Evolutionary conservation across 1,140 invertebrate genomes (phyloP).

Genomic region (Chelonus insularis): DNA sequence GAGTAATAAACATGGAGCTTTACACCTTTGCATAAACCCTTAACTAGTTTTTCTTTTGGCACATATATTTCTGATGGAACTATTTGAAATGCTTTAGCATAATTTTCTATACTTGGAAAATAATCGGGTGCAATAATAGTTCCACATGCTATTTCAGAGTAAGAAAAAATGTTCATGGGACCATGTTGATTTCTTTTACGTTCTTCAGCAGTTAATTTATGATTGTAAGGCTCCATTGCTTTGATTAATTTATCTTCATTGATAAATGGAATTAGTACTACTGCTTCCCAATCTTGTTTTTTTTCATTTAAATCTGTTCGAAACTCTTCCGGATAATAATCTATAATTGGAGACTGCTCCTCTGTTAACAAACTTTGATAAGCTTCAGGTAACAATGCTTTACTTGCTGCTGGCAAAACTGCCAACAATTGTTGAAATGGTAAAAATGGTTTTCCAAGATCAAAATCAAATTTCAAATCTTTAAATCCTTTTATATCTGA

Average conservation of each 20-base stretch:
- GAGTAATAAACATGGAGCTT: slow-evolving; percentile 75
- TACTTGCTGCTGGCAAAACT: slow-evolving; percentile 86
- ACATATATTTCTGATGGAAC: slow-evolving; percentile 66
- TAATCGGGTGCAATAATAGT: slow-evolving; percentile 63
- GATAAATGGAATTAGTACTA: slow-evolving; percentile 96
- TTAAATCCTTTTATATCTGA: slow-evolving; percentile 88
- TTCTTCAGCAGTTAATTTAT: slow-evolving; percentile 73
- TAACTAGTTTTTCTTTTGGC: slow-evolving; percentile 65
- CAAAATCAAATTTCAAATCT: slow-evolving; percentile 74
- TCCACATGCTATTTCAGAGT: slow-evolving; percentile 64
- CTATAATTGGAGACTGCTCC: slow-evolving; percentile 79
- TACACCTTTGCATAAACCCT: slow-evolving; percentile 75
- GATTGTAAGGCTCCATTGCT: slow-evolving; percentile 76
- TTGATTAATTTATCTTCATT: slow-evolving; percentile 66
- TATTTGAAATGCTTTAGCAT: slow-evolving; percentile 62
- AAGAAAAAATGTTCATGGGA: slow-evolving; percentile 80
- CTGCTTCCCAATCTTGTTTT: slow-evolving; percentile 95
- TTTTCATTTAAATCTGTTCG: slow-evolving; percentile 92
- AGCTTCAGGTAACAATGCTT: slow-evolving; percentile 75
- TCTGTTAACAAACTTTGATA: slow-evolving; percentile 84
- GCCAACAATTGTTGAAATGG: slow-evolving; percentile 95
- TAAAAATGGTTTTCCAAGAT: slow-evolving; percentile 84
- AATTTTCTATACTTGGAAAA: slow-evolving; percentile 69
- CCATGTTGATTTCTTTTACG: slow-evolving; percentile 78
- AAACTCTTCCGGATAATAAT: slow-evolving; percentile 91